Conservation (phyloP, 2,888 invertebrate genomes). For the Apoderus coryli region DNA sequence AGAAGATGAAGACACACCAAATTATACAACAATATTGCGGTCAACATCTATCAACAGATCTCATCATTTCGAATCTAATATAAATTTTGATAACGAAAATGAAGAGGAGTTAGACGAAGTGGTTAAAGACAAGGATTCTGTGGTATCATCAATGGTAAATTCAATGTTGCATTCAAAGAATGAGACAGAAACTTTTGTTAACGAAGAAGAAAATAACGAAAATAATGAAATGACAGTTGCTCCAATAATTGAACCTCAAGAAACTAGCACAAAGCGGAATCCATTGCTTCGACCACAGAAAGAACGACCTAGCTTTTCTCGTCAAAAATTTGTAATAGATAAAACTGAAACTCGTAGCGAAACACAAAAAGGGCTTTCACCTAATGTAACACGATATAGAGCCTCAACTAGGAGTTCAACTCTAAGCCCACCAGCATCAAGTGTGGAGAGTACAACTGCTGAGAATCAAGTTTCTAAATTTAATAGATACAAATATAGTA, state of each 20-base stretch:
- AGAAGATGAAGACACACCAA: conserved; percentile 4
- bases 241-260: background rate
- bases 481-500: too few species aligned
- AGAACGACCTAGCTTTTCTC: conserved; percentile 5
- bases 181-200: conserved; percentile 10
- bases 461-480: too few species aligned
- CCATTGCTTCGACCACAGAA: background rate
- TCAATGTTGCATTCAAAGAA: conserved; percentile 11
- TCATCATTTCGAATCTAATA: conserved; percentile 14
- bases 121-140: conserved; percentile 11
- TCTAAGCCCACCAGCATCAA: too few species aligned
- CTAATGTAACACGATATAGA: too few species aligned
- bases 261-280: background rate
- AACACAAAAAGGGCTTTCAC: too few species aligned
- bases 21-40: too few species aligned
- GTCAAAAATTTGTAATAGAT: conserved; percentile 6
- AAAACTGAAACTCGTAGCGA: conserved; percentile 8
- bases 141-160: conserved; percentile 9
- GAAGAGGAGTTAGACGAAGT: conserved; percentile 11
- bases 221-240: background rate
- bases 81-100: conserved; percentile 16
- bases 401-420: too few species aligned
- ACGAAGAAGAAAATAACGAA: conserved; percentile 6
- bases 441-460: too few species aligned
- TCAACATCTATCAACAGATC: conserved; percentile 11